Evolutionary conservation across 1,140 invertebrate species (phyloP).

Genomic region (Aphis craccivora): DNA sequence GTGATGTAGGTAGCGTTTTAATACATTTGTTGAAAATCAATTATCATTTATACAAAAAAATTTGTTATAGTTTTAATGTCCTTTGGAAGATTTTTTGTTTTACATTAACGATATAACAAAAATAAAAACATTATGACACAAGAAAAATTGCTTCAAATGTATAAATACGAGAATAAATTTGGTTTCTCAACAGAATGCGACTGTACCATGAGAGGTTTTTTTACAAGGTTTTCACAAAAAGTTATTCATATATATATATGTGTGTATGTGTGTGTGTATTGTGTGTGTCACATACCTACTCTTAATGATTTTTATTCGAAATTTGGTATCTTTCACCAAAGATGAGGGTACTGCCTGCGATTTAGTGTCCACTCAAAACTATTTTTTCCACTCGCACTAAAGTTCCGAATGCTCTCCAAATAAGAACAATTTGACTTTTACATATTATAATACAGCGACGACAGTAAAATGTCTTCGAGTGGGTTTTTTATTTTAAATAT

Average conservation of each 20-base stretch:
- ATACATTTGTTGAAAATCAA: too few species aligned
- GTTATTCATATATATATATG: not conserved
- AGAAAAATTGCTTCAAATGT: too few species aligned
- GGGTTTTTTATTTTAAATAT: not conserved
- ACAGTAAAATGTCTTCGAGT: not conserved
- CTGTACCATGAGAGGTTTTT: not conserved
- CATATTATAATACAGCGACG: not conserved
- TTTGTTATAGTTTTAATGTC: not conserved
- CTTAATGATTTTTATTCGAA: not conserved
- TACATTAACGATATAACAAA: too few species aligned
- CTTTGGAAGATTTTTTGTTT: not conserved
- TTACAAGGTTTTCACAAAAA: not conserved
- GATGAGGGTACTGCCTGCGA: not conserved
- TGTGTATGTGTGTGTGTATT: accelerated
- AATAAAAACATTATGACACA: too few species aligned
- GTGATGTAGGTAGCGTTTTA: not conserved
- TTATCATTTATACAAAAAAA: too few species aligned
- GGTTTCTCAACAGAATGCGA: too few species aligned
- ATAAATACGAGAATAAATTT: too few species aligned
- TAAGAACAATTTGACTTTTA: not conserved
- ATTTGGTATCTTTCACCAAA: not conserved
- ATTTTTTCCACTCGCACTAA: not conserved
- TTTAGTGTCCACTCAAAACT: not conserved
- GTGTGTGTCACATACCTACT: too few species aligned
- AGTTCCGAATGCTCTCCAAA: not conserved